Conservation (phyloP, 1,140 invertebrate genomes). For the Diachasma alloeum region DNA sequence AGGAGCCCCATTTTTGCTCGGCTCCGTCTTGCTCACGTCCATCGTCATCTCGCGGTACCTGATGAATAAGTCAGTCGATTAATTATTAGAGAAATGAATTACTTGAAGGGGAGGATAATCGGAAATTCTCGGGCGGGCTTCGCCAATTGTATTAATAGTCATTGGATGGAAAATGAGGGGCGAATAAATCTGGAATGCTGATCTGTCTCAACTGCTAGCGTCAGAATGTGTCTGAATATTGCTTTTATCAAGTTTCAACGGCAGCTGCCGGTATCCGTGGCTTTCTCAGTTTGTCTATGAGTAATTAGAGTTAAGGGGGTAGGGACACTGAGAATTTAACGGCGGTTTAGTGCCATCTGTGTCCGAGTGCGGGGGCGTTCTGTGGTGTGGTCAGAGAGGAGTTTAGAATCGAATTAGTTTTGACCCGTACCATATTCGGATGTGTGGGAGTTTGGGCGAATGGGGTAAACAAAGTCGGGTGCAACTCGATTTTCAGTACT, state of each 20-base stretch:
- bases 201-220: conserved; percentile 5
- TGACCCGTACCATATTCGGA: conserved; percentile 43
- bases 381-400: conserved; percentile 55
- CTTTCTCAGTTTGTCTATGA: conserved; percentile 62
- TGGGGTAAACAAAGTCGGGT: neutral
- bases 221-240: conserved; percentile 17
- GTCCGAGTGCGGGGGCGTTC: conserved; percentile 45
- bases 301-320: conserved; percentile 63
- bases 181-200: conserved; percentile 4
- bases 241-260: conserved; percentile 61
- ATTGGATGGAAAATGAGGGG: conserved; percentile 30
- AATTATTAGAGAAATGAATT: neutral
- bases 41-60: conserved; percentile 60
- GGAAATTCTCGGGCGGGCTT: neutral
- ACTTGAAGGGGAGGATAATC: neutral
- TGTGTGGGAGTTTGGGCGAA: neutral
- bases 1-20: conserved; percentile 53
- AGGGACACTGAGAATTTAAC: conserved; percentile 63
- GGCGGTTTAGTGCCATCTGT: conserved; percentile 65
- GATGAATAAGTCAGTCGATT: neutral
- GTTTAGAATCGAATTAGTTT: conserved; percentile 67
- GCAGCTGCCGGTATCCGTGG: conserved; percentile 58
- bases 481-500: too few relatives aligned
- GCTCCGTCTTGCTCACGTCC: conserved; percentile 66
- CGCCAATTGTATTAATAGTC: neutral